Base-by-base conservation (phyloP, 2,888 invertebrate species). In the Acanthococcus lagerstroemiae region DNA sequence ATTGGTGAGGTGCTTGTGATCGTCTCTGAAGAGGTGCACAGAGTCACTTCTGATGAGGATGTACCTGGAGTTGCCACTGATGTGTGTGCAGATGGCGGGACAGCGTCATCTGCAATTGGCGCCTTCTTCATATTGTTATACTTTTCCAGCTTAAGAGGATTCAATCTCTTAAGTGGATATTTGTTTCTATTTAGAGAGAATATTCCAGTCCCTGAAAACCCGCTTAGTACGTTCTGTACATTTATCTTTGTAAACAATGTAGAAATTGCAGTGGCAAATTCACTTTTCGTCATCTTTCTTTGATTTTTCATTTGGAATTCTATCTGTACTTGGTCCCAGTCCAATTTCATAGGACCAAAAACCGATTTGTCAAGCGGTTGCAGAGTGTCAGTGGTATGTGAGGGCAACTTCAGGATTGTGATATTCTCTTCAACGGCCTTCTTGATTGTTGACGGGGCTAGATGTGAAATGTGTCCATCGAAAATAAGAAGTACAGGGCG, bases 251-350 rank as follows among this genome's bases (percentile, higher is more conserved):
- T n/a, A n/a, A n/a, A n/a, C n/a, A 48, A 19, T 19, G n/a, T 48
- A 15, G 12, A n/a, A 9, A n/a, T 19, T 9, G 9, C n/a, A 9
- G 12, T 19, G 9, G 21, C 48, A 48, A 48, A 48, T 48, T 48
- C 48, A 48, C 48, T 48, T 19, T 48, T 48, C 9, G 48, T 48
- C 48, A 48, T 48, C 19, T 48, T 48, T n/a, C 48, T n/a, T 19
- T 48, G n/a, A 48, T 48, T 48, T 48, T 48, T 15, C 9, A 48
- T 15, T 9, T n/a, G n/a, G 9, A n/a, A 48, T 7, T 48, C 48
- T 17, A 48, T 9, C 19, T n/a, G n/a, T n/a, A 48, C 17, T 15
- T 19, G 7, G 17, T 48, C 21, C 48, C 48, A 48, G 12, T 48
- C 17, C 9, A n/a, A 9, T 48, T 48, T 48, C n/a, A 48, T 15